Conservation (phyloP, 2,113 vertebrate species). For the Archilochus colubris region DNA sequence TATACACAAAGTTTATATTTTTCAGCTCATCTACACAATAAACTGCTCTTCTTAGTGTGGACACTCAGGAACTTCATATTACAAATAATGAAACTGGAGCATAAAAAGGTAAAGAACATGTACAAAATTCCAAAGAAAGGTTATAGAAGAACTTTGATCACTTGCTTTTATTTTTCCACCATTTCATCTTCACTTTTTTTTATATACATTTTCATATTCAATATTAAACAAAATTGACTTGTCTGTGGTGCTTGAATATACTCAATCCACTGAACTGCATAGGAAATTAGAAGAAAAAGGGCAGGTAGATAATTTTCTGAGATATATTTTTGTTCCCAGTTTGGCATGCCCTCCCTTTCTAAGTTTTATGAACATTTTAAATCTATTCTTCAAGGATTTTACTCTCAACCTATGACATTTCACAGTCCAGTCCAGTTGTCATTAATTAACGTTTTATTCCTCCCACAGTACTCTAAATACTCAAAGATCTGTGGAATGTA, state of each 20-base stretch:
- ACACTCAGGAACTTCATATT: not conserved
- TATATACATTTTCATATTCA: not conserved
- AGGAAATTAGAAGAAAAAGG: not conserved
- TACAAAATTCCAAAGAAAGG: not conserved
- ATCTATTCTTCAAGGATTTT: not conserved
- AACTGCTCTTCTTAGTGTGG: not conserved
- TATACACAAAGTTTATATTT: not conserved
- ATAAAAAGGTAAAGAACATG: not conserved
- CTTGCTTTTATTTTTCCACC: not conserved
- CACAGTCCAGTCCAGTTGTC: not conserved
- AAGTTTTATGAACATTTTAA: not conserved
- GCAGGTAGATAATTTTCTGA: not conserved
- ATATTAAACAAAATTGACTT: not conserved
- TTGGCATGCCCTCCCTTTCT: not conserved
- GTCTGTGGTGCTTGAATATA: not conserved
- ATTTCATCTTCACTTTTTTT: not conserved
- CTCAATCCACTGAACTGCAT: not conserved
- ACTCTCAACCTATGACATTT: not conserved
- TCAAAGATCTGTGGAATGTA: not conserved
- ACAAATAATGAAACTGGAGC: not conserved
- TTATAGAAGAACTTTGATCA: not conserved
- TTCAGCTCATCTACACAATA: not conserved
- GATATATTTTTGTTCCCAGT: not conserved
- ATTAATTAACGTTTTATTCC: not conserved
- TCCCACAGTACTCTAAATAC: not conserved